Evolutionary conservation across 2,888 invertebrate species (phyloP).

Genomic region (Drosophila pegasa): DNA sequence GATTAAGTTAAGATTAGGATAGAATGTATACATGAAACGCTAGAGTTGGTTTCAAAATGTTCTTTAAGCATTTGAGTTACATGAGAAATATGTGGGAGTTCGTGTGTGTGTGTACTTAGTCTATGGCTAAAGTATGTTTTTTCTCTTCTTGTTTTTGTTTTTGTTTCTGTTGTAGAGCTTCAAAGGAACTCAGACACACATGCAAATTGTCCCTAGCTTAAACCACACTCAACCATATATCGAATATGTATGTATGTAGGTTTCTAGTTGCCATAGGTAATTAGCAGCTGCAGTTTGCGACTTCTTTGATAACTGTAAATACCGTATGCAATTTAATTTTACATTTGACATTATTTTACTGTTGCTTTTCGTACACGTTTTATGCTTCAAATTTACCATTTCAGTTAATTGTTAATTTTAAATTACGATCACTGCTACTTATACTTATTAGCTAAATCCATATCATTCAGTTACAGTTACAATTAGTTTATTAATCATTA

Average conservation of each 20-base stretch:
- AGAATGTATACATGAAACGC: slow-evolving; percentile 75
- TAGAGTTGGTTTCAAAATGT: slow-evolving; percentile 64
- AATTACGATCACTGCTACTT: slow-evolving; percentile 82
- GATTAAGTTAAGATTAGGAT: slow-evolving; percentile 52
- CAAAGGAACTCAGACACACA: slow-evolving; percentile 23
- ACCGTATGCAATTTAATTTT: slow-evolving; percentile 43
- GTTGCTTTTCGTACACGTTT: slow-evolving; percentile 81
- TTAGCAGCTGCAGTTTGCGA: slow-evolving; percentile 40
- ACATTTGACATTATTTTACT: slow-evolving; percentile 68
- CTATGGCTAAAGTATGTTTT: slow-evolving; percentile 32
- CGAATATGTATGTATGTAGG: slow-evolving; percentile 14
- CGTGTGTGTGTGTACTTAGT: slow-evolving; percentile 6
- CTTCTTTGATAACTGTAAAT: slow-evolving; percentile 44
- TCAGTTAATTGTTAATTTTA: slow-evolving; percentile 73
- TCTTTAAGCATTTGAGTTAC: slow-evolving; percentile 55
- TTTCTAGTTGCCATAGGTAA: slow-evolving; percentile 13
- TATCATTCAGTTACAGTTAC: slow-evolving; percentile 74
- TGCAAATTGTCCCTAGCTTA: slow-evolving; percentile 18
- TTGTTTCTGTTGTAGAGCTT: slow-evolving; percentile 15
- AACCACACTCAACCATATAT: slow-evolving; percentile 21
- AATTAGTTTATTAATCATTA: slow-evolving; percentile 66
- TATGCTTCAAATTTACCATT: slow-evolving; percentile 56
- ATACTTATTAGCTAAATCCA: slow-evolving; percentile 72
- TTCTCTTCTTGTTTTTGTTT: slow-evolving; percentile 1
- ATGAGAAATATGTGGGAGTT: slow-evolving; percentile 42